Percentiles rank a stretch among this genome's conserved stretches.
phyloP scores from a whole-genome alignment of 2,797 vertebrate genomes.

The Sciurus vulgaris region DNA sequence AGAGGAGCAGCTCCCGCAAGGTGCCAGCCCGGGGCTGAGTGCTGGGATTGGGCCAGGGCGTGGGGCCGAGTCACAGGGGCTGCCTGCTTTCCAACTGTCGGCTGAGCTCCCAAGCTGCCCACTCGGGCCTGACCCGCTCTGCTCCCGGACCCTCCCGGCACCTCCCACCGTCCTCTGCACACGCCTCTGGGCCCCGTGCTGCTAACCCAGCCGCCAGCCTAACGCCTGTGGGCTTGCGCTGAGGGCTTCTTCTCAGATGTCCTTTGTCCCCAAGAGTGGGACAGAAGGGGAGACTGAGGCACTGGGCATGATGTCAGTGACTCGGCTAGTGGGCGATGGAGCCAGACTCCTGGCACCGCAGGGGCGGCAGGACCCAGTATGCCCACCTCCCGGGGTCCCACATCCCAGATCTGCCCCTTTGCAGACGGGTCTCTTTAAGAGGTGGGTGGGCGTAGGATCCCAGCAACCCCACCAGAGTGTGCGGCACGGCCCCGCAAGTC shows the following conservation, averaged over 20 bases:
- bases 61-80: neutral
- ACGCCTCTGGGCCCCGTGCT: fast-evolving
- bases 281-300: neutral
- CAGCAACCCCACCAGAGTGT: fast-evolving
- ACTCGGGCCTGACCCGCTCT: no score
- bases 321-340: fast-evolving
- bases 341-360: neutral
- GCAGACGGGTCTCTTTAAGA: neutral
- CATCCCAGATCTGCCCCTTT: neutral
- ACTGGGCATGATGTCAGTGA: fast-evolving
- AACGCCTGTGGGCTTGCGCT: neutral
- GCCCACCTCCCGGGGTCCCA: fast-evolving
- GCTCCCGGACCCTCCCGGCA: neutral
- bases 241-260: fast-evolving
- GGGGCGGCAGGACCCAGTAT: neutral
- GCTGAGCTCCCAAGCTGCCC: neutral
- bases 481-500: neutral
- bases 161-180: neutral
- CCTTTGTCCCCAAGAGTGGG: fast-evolving
- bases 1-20: slow-evolving; percentile 63
- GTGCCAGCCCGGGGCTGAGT: slow-evolving; percentile 62
- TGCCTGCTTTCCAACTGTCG: neutral
- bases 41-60: neutral
- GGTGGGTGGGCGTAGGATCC: fast-evolving
- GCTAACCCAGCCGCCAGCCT: no score